phyloP scores from a whole-genome alignment of 2,797 vertebrate genomes.

The Danio tinwini region DNA sequence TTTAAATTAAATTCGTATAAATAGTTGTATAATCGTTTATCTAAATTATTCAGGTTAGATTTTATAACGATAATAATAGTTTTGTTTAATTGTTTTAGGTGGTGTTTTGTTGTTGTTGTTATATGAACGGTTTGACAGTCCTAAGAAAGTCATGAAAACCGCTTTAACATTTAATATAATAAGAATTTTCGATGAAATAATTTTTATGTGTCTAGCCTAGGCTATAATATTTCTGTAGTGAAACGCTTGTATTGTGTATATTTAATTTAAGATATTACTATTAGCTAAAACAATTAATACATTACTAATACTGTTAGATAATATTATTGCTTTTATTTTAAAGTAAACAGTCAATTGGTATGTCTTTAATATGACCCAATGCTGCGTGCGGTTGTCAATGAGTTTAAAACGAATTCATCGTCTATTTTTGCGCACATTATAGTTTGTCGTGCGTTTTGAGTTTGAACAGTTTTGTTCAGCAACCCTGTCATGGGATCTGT shows the following conservation, averaged over 20 bases:
- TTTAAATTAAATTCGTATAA: background rate
- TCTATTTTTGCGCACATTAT: background rate
- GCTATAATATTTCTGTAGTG: too few species aligned
- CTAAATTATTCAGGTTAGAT: background rate
- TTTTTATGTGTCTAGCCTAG: too few species aligned
- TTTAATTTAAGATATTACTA: too few species aligned
- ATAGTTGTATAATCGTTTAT: too few species aligned
- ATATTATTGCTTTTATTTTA: background rate
- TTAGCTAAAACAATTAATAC: background rate
- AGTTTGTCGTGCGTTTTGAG: constrained; percentile 19
- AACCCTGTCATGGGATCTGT: constrained; percentile 44
- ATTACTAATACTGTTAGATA: background rate
- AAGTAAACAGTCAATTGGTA: background rate
- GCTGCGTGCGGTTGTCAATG: background rate
- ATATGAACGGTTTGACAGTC: too few species aligned
- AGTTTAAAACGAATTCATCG: background rate
- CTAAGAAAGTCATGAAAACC: too few species aligned
- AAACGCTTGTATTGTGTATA: too few species aligned
- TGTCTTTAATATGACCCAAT: background rate
- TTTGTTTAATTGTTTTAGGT: too few species aligned
- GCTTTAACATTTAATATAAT: too few species aligned
- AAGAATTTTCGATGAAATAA: too few species aligned
- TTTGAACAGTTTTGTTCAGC: constrained; percentile 5
- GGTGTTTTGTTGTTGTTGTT: too few species aligned
- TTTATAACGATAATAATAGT: background rate